Conservation (phyloP, 2,797 vertebrate species). For the Melopsittacus undulatus region DNA sequence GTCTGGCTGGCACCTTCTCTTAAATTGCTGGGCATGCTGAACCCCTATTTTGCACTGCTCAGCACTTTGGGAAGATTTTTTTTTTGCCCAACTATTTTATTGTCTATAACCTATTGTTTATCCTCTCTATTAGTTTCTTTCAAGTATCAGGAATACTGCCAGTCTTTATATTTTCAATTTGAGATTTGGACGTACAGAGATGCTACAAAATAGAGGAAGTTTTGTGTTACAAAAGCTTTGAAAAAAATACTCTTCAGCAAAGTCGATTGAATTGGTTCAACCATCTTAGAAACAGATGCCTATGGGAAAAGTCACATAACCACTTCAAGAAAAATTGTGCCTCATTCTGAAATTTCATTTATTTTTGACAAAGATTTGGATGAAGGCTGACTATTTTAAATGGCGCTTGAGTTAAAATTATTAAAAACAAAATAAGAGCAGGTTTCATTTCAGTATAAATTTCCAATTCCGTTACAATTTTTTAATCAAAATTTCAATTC, state of each 20-base stretch:
- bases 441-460: not conserved
- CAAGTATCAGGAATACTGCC: not conserved
- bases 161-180: not conserved
- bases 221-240: not conserved
- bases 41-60: not conserved
- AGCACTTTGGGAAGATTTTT: not conserved
- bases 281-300: not conserved
- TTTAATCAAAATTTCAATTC: not conserved
- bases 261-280: not conserved
- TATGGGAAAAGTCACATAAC: not conserved
- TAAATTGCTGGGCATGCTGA: not conserved
- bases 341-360: not conserved
- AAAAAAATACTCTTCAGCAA: not conserved
- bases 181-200: not conserved
- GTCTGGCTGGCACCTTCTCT: constrained; percentile 14
- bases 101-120: not conserved
- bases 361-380: not conserved
- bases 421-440: not conserved
- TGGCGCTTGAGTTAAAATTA: not conserved
- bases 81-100: not conserved
- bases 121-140: not conserved
- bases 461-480: not conserved
- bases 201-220: not conserved
- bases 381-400: not conserved
- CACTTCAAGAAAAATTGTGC: not conserved